Evolutionary conservation across 2,888 invertebrate genomes (phyloP), one percentile per base, ranked within the genome.

Genomic region (Arctia plantaginis): DNA sequence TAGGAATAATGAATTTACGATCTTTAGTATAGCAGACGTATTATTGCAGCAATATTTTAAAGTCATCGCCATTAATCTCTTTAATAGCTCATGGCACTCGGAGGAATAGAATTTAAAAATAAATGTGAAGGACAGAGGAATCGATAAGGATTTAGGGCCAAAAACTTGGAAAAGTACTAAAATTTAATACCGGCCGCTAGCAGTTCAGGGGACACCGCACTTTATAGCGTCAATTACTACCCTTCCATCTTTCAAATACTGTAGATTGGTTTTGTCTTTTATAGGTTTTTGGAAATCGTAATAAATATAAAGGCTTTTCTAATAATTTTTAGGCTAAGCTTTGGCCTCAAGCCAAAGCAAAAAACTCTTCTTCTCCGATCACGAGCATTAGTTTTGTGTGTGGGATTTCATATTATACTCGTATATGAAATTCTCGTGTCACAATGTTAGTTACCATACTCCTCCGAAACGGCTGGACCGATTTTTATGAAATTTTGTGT

Each of bases 151-250:
- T 91, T 91, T 91, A 88, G 88, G 87, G 85, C 89, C 89, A 86
- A 90, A 93, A 94, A 92, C 90, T 93, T 90, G 85, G 89, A 82
- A 82, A 87, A 87, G 90, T 88, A 92, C 90, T 94, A 93, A 95
- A 95, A 93, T 94, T 93, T 95, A 92, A 95, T 93, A 93, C 89
- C 90, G 89, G 82, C 87, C 89, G 84, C 83, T 88, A 87, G 86
- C 89, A 89, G 89, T 91, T 92, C 88, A 86, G 89, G 90, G 90
- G 92, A 92, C 92, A 94, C 92, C 93, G 90, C 93, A 92, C 84
- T 95, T 95, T 94, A 95, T 92, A 86, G 90, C 85, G 77, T 90
- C 94, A 93, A 95, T 95, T 94, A 93, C 94, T 91, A 93, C 90
- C 93, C 92, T 92, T 94, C 51, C 93, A 92, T 93, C 91, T 91